Conservation (phyloP, 1,140 invertebrate genomes). For the Leptopilina boulardi region DNA sequence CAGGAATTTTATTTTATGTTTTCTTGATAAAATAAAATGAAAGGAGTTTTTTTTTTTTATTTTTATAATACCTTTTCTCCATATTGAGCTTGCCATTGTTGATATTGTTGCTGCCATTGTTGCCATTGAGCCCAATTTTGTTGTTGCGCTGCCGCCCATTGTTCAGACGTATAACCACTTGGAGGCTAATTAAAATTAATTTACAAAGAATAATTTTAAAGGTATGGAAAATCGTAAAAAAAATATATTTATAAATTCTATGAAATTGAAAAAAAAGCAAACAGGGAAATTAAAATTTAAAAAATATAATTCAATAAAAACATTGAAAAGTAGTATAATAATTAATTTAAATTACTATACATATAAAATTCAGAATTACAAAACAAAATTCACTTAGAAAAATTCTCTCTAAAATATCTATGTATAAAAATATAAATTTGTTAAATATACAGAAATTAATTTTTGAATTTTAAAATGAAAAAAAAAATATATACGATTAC, state of each 20-base stretch:
- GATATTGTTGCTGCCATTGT: constrained; percentile 89
- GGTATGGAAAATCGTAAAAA: too few relatives aligned
- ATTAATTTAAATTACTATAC: too few relatives aligned
- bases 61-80: constrained; percentile 81
- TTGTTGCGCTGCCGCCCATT: constrained; percentile 83
- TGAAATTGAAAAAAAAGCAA: too few relatives aligned
- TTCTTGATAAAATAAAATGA: too few relatives aligned
- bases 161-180: constrained; percentile 81
- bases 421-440: background rate
- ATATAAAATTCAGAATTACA: too few relatives aligned
- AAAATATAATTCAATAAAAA: constrained; percentile 23
- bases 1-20: too few relatives aligned
- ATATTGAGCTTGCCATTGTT: constrained; percentile 89
- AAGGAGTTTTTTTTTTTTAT: constrained; percentile 23
- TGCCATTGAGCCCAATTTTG: constrained; percentile 91
- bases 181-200: constrained; percentile 69
- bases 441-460: background rate
- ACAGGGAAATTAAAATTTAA: constrained; percentile 12
- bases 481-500: constrained; percentile 52
- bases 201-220: constrained; percentile 24
- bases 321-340: too few relatives aligned
- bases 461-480: background rate
- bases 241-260: background rate
- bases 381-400: too few relatives aligned
- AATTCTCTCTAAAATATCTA: background rate